phyloP scores from a whole-genome alignment of 2,797 vertebrate genomes.

The Coreius guichenoti region DNA sequence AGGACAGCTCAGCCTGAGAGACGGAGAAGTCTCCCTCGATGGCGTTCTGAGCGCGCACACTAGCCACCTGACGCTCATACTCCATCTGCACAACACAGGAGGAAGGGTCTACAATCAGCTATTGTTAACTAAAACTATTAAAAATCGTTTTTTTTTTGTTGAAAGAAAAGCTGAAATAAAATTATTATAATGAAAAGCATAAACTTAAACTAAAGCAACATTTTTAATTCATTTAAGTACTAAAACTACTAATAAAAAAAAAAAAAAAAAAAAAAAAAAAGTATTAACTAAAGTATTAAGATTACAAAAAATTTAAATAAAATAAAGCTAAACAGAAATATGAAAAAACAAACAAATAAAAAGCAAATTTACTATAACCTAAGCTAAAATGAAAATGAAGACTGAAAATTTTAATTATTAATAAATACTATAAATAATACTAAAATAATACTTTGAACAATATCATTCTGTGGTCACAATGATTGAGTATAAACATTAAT shows the following conservation, averaged over 20 bases:
- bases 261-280: too few relatives aligned
- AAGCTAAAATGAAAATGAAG: neutral
- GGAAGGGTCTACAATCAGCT: neutral
- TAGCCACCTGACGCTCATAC: slow-evolving; percentile 87
- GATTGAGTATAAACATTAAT: neutral
- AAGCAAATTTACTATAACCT: too few relatives aligned
- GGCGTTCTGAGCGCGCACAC: slow-evolving; percentile 83
- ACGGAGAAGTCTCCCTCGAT: slow-evolving; percentile 90
- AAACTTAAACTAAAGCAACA: neutral
- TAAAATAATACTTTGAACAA: too few relatives aligned
- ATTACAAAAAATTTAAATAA: too few relatives aligned
- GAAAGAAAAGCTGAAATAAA: neutral
- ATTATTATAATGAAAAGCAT: neutral
- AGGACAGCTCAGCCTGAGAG: slow-evolving; percentile 91
- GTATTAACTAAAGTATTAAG: neutral
- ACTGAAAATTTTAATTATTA: neutral
- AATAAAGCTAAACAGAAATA: too few relatives aligned
- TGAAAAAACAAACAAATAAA: too few relatives aligned
- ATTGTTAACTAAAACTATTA: neutral
- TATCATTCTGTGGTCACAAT: neutral
- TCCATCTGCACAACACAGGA: slow-evolving; percentile 79
- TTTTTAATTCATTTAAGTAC: neutral
- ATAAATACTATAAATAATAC: too few relatives aligned
- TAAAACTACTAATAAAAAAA: too few relatives aligned
- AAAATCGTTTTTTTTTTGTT: neutral